Conservation (phyloP, 2,113 vertebrate genomes). For the Erythrocercus mccallii region DNA sequence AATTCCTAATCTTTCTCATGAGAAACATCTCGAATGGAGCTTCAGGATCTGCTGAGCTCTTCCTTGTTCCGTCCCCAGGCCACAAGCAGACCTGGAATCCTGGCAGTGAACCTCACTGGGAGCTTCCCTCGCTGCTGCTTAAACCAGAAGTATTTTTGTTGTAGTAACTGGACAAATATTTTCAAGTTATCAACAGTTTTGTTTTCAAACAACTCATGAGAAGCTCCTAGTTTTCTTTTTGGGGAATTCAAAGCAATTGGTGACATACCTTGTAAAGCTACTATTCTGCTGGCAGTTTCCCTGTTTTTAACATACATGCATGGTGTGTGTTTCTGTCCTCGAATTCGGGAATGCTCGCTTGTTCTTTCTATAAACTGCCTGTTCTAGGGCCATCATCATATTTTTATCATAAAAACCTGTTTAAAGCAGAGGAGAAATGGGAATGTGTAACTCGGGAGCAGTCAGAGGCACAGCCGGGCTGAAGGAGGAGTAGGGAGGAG, state of each 20-base stretch:
- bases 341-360: rapidly evolving
- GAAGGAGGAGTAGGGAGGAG: not conserved
- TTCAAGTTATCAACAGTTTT: not conserved
- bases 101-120: not conserved
- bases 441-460: not conserved
- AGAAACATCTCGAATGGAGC: not conserved
- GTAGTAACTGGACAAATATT: not conserved
- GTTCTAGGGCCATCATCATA: rapidly evolving
- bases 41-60: not conserved
- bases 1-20: not conserved
- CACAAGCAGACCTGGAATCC: not conserved
- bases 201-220: not conserved
- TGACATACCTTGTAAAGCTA: not conserved
- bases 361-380: not conserved
- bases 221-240: not conserved
- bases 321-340: rapidly evolving
- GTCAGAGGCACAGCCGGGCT: rapidly evolving
- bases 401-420: not conserved
- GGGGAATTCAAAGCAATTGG: not conserved
- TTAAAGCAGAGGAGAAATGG: not conserved
- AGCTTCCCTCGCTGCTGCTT: not conserved
- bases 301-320: rapidly evolving
- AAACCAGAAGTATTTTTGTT: not conserved
- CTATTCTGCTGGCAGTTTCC: rapidly evolving
- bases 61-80: not conserved